Evolutionary conservation across 2,888 invertebrate species (phyloP).

Genomic region (Lepidonotus clava): DNA sequence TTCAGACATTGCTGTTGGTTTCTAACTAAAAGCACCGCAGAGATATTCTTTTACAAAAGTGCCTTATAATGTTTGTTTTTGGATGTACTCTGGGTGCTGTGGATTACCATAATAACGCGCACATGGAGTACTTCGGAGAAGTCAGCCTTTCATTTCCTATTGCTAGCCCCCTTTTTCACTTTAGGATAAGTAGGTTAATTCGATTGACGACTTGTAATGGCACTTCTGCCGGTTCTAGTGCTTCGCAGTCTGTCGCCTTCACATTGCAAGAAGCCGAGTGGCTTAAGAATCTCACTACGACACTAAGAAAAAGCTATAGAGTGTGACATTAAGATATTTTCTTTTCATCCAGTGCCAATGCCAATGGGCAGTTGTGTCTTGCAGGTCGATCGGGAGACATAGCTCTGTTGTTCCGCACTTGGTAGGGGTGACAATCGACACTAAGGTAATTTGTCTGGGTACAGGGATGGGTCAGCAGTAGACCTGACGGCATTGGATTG

Average conservation of each 20-base stretch:
- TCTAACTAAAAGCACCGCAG: too few relatives aligned
- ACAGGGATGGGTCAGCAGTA: too few relatives aligned
- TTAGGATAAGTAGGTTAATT: constrained; percentile 31
- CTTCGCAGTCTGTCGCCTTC: too few relatives aligned
- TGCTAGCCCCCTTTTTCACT: background rate
- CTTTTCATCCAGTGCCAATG: background rate
- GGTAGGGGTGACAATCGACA: background rate
- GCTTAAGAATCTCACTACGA: background rate
- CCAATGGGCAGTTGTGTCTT: background rate
- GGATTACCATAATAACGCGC: too few relatives aligned
- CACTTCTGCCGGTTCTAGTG: background rate
- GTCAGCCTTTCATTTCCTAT: background rate
- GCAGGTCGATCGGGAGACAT: background rate
- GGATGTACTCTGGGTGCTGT: too few relatives aligned
- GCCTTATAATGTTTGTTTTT: too few relatives aligned
- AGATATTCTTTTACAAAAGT: too few relatives aligned
- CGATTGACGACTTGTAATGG: constrained; percentile 9
- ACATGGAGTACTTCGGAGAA: too few relatives aligned
- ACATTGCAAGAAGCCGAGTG: too few relatives aligned
- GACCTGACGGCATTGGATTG: too few relatives aligned
- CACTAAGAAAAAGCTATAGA: background rate
- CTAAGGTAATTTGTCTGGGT: background rate
- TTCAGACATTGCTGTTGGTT: too few relatives aligned
- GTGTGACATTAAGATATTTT: background rate
- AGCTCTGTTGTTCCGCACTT: background rate